Base-by-base conservation (phyloP, 2,888 invertebrate genomes). In the Lordiphosa andalusiaca region DNA sequence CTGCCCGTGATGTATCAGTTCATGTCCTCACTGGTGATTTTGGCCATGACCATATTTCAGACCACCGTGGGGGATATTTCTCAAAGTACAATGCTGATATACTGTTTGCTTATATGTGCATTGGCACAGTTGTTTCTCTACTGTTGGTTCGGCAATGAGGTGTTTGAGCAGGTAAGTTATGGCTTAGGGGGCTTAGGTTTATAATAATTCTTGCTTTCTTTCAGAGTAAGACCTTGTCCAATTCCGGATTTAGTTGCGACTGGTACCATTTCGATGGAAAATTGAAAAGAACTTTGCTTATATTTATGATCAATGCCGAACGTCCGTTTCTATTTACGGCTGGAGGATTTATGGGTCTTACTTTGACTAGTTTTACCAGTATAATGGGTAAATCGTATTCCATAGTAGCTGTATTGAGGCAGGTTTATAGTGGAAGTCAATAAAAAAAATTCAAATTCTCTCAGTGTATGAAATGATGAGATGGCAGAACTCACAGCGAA, bases 91-190 rank as follows among this genome's bases (percentile, higher is more conserved):
- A 6, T 69, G 12, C 33, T 77, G n/a, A 68, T 81, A 38, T 83
- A 77, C 40, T 70, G 67, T 5, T 78, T 77, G 42, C 70, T 69
- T 38, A 65, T 61, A 13, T 77, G 77, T 39, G 68, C 73, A 19
- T 62, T 75, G 19, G 53, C 57, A 9, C 60, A 84, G 23, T 58
- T 84, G 1, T 71, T 77, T 5, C 30, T 71, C 2, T 77, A 73
- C 41, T 84, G 82, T 48, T 84, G 75, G 74, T 78, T 71, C 53
- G 80, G 74, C 30, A 82, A 78, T 64, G 71, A 76, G 51, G 73
- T 73, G 1, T 73, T 60, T 23, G 74, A 81, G 12, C 78, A 80
- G 75, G 84, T 82, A 42, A 16, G 40, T 40, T 40, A 4, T 16
- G 1, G 4, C 4, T 39, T 19, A 19, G 19, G 16, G 16, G 16